phyloP scores from a whole-genome alignment of 2,113 vertebrate species.

The Tragelaphus imberbis region DNA sequence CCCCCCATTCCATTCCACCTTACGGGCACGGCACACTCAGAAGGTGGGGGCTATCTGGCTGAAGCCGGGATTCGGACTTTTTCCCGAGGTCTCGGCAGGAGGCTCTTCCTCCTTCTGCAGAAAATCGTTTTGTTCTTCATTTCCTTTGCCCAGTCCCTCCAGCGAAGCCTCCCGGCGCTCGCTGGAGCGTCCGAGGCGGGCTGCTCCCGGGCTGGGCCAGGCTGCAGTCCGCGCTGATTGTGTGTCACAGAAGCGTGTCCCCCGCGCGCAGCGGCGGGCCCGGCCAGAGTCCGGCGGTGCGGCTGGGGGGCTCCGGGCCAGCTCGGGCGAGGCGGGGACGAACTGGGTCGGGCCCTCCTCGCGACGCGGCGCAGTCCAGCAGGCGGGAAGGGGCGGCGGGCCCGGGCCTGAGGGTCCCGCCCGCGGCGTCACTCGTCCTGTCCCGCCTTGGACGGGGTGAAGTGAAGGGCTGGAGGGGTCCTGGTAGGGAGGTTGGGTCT shows the following conservation, averaged over 20 bases:
- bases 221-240: conserved; percentile 83
- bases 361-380: neutral
- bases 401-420: conserved; percentile 43
- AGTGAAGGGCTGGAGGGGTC: conserved; percentile 23
- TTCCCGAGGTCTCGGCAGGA: neutral
- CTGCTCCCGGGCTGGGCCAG: conserved; percentile 65
- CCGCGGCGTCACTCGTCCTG: conserved; percentile 17
- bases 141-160: conserved; percentile 75
- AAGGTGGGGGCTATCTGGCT: neutral
- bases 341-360: neutral
- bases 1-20: conserved; percentile 80
- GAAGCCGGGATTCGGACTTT: neutral
- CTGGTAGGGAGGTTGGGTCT: conserved; percentile 32
- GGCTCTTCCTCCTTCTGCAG: conserved; percentile 70
- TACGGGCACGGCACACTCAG: conserved; percentile 75
- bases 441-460: neutral
- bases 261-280: neutral
- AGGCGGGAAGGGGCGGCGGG: conserved; percentile 1
- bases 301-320: conserved; percentile 9
- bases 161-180: conserved; percentile 82
- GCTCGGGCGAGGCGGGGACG: neutral
- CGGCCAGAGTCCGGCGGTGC: neutral
- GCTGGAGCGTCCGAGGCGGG: conserved; percentile 26
- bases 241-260: conserved; percentile 89
- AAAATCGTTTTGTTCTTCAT: conserved; percentile 71